Base-by-base conservation (phyloP, 2,797 vertebrate species). In the Centroberyx gerrardi region DNA sequence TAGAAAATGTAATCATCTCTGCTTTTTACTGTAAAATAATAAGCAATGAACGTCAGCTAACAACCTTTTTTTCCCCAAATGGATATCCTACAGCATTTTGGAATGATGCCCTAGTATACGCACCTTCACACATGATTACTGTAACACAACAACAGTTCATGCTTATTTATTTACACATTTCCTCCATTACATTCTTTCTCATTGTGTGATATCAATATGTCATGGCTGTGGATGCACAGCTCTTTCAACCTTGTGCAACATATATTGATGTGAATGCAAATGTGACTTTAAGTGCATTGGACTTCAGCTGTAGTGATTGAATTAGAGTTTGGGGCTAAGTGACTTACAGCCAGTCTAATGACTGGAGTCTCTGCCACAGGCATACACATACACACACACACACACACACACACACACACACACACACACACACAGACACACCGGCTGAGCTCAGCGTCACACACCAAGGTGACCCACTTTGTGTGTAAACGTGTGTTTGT, bases 391-490 rank as follows among this genome's bases (percentile, higher is more conserved):
- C 55, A 58, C 55, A 54, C 22, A 28, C 27, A 13, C 68, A 70
- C 66, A 46, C 44, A 52, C 14, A 53, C 78, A 67, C 27, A 60
- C 49, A 78, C 62, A 78, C 65, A 79, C 55, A 72, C 48, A 70
- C 38, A 55, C 62, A 55, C 33, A 78, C 31, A 72, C 46, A 66
- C 36, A 73, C 28, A 64, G 5, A 81, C 22, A 63, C 27, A 85
- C 79, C 38, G 71, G 82, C 84, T 83, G 80, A 87, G 81, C 82
- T 80, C 82, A 86, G 73, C 72, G 2, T 65, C 72, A 76, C 86
- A 78, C 77, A 84, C 63, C 82, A 92, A 85, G 79, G 91, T 92
- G 88, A 92, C 90, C 90, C 90, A 90, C 72, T 87, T 90, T 75
- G 49, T 64, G 58, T 66, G 76, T 72, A 15, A 55, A 48, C 61